phyloP scores from a whole-genome alignment of 2,113 vertebrate genomes.

The Craseonycteris thonglongyai region DNA sequence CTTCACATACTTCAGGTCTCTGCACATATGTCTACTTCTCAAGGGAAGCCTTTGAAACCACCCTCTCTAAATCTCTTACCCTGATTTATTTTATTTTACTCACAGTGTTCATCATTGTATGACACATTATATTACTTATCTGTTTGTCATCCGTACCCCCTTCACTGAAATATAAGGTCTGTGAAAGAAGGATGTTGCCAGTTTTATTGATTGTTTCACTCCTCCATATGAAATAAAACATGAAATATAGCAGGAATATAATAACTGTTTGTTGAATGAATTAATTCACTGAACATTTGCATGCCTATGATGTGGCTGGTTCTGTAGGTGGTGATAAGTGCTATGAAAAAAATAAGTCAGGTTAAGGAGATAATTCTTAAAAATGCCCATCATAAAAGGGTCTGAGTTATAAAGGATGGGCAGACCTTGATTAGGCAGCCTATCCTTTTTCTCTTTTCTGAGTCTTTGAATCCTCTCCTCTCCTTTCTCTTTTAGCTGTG shows the following conservation, averaged over 20 bases:
- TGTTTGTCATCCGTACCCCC: neutral
- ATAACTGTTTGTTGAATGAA: conserved; percentile 4
- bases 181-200: neutral
- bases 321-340: neutral
- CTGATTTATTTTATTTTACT: neutral
- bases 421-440: neutral
- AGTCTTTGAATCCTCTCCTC: neutral
- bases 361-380: neutral
- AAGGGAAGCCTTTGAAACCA: neutral
- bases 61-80: neutral
- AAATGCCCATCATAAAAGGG: neutral
- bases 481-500: neutral
- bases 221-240: neutral
- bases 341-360: neutral
- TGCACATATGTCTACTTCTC: neutral
- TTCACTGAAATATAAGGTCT: neutral
- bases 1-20: neutral
- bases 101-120: neutral
- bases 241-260: neutral
- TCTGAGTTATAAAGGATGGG: neutral
- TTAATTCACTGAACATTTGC: neutral
- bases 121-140: neutral
- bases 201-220: neutral
- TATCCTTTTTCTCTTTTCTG: neutral
- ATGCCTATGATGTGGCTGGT: neutral